These are phyloP conservation scores for Melikaiella ostensackeni DNA, from an alignment of 2,888 invertebrate genomes.

Conservation along the genomic window DNA sequence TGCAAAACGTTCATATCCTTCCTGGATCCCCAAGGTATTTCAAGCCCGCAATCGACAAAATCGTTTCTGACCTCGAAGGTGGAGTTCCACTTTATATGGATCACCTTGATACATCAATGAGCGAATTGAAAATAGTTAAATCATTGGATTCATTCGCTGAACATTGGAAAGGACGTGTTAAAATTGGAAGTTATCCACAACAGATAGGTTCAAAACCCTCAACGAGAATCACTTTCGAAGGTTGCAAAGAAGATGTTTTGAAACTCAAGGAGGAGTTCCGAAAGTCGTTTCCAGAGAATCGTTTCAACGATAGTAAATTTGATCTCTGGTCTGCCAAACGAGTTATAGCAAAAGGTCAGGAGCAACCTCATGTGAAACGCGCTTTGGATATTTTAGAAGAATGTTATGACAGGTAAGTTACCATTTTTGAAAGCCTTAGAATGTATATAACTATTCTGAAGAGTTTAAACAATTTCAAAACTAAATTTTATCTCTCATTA, in stretches of 20 bases:
- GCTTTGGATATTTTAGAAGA: conserved; percentile 66
- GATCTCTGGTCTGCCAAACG: conserved; percentile 40
- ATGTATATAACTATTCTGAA: neutral
- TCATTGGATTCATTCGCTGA: conserved; percentile 58
- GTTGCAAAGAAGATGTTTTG: conserved; percentile 53
- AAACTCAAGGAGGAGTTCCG: conserved; percentile 58
- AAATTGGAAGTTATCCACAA: conserved; percentile 70
- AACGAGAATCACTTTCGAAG: conserved; percentile 65
- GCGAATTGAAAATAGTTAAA: conserved; percentile 62
- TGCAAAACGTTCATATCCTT: conserved; percentile 81
- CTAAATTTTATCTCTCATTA: conserved; percentile 59
- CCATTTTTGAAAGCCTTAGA: too few species aligned
- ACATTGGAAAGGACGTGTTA: conserved; percentile 60
- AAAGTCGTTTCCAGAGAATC: conserved; percentile 50
- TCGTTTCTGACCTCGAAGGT: conserved; percentile 55
- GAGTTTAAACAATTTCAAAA: conserved; percentile 32
- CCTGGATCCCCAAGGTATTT: conserved; percentile 81
- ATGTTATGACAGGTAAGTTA: conserved; percentile 68
- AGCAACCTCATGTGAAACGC: conserved; percentile 60
- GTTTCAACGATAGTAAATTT: neutral
- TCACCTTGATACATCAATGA: conserved; percentile 60
- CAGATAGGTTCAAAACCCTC: conserved; percentile 33
- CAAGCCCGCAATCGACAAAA: conserved; percentile 63
- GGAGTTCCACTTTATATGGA: conserved; percentile 51
- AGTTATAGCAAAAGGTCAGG: conserved; percentile 59